phyloP scores from a whole-genome alignment of 2,113 vertebrate genomes.

The Edolisoma coerulescens region DNA sequence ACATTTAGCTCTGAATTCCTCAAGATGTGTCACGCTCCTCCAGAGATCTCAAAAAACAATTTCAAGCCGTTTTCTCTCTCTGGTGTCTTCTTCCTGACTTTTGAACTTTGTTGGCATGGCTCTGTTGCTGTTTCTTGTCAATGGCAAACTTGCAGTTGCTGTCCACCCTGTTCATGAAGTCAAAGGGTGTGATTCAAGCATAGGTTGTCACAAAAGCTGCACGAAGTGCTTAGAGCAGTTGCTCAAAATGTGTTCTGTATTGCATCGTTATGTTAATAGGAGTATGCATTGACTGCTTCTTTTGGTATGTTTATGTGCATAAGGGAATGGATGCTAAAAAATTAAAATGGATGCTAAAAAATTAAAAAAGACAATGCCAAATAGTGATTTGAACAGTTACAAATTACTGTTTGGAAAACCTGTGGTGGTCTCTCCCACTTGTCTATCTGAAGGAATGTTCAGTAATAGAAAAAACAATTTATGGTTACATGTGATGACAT shows the following conservation, averaged over 20 bases:
- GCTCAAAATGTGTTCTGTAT: background rate
- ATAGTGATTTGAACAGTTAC: background rate
- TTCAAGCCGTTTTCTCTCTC: background rate
- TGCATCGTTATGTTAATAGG: background rate
- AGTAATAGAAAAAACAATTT: background rate
- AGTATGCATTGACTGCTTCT: background rate
- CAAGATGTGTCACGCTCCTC: background rate
- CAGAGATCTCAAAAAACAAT: background rate
- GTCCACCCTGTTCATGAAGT: background rate
- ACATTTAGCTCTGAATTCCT: background rate
- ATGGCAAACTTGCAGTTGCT: background rate
- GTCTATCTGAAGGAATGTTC: background rate
- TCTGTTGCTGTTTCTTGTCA: background rate
- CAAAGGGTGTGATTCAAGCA: background rate
- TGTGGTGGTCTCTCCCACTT: background rate
- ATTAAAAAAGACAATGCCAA: accelerated
- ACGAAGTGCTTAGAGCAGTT: background rate
- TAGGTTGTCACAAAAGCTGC: background rate
- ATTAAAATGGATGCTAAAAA: background rate
- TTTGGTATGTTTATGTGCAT: background rate
- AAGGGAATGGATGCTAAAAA: background rate
- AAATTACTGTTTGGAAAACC: background rate
- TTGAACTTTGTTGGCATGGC: background rate
- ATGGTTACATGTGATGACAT: background rate
- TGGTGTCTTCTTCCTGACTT: background rate